Percentiles rank a stretch among this genome's conserved stretches.
Conservation (phyloP, 2,797 vertebrate species). For the Syndactyla subalaris region DNA sequence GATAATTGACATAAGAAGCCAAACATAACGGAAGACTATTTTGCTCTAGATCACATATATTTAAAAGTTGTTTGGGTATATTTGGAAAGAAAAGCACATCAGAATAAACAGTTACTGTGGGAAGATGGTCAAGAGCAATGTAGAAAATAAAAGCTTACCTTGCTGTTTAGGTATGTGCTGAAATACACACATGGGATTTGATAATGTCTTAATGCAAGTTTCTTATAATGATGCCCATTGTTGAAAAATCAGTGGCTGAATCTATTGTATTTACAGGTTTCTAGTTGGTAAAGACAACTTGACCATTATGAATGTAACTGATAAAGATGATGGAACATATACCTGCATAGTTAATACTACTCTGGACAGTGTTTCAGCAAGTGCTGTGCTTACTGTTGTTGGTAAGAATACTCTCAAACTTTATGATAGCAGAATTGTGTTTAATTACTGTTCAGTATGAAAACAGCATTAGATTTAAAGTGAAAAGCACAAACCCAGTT, state of each 20-base stretch:
- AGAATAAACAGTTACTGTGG: neutral
- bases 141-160: neutral
- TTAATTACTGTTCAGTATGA: neutral
- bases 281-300: conserved; percentile 86
- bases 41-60: neutral
- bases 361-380: conserved; percentile 92
- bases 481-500: neutral
- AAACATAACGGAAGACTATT: neutral
- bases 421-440: neutral
- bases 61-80: neutral
- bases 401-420: conserved; percentile 81
- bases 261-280: conserved; percentile 81
- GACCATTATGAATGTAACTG: conserved; percentile 86
- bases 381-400: conserved; percentile 90
- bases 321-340: conserved; percentile 90
- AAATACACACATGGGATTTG: neutral
- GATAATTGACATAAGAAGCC: neutral
- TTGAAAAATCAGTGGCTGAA: conserved; percentile 31
- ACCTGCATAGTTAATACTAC: conserved; percentile 93
- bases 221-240: neutral
- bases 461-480: neutral
- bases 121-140: neutral
- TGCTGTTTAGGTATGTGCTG: neutral
- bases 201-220: neutral
- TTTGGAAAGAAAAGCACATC: neutral